A percentile compares a stretch with the other conserved stretches of the same genome.
Evolutionary conservation across 2,797 vertebrate species (phyloP).

Genomic region (Enteromius trimaculatus): DNA sequence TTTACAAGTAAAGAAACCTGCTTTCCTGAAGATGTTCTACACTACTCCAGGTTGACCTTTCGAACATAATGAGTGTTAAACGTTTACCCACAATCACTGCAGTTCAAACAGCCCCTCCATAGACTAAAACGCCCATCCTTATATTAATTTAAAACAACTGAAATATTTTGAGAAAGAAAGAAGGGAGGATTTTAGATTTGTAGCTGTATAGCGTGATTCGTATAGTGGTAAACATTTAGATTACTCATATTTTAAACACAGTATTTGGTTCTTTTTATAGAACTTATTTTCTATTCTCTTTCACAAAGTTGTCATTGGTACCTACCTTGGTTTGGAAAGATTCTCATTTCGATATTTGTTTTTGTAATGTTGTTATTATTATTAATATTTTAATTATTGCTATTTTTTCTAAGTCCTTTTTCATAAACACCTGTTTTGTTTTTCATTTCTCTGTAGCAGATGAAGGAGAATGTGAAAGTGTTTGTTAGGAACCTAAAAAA

Average conservation of each 20-base stretch:
- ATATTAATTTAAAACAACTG: conserved; percentile 56
- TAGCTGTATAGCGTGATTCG: conserved; percentile 67
- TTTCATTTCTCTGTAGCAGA: conserved; percentile 60
- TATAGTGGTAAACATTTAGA: conserved; percentile 65
- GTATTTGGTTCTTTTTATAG: conserved; percentile 68
- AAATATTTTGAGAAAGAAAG: conserved; percentile 71
- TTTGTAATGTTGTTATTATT: conserved; percentile 64
- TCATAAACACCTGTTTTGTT: conserved; percentile 20
- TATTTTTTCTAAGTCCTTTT: conserved; percentile 41
- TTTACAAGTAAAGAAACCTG: background rate
- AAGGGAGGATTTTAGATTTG: conserved; percentile 58
- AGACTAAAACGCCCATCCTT: conserved; percentile 29
- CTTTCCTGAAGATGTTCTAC: conserved; percentile 48
- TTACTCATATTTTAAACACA: conserved; percentile 58
- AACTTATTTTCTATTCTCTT: conserved; percentile 61
- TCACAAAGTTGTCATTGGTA: conserved; percentile 54
- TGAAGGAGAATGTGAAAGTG: conserved; percentile 63
- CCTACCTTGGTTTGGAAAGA: conserved; percentile 45
- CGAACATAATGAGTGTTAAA: conserved; percentile 64
- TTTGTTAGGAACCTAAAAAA: conserved; percentile 63
- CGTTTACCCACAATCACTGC: conserved; percentile 61
- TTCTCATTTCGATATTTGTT: conserved; percentile 57
- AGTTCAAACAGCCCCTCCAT: conserved; percentile 44
- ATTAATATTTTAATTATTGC: conserved; percentile 61
- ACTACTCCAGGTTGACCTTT: conserved; percentile 59